Conservation (phyloP, 1,140 invertebrate species). For the Chionoecetes opilio region DNA sequence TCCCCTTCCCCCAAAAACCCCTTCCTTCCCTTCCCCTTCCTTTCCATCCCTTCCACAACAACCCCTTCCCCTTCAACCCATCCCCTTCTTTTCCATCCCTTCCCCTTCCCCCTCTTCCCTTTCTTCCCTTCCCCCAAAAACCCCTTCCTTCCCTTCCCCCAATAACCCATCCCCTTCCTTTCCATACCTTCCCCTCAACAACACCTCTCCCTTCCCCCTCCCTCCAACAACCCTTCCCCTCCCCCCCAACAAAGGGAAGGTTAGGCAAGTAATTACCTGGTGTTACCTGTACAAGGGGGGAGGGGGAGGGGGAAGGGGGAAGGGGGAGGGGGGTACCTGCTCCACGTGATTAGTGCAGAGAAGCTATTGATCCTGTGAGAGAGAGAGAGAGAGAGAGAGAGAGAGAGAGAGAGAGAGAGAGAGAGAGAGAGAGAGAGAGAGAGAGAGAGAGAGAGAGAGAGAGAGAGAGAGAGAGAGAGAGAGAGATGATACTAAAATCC, state of each 20-base stretch:
- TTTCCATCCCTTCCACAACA: too few relatives aligned
- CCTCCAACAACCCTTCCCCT: too few relatives aligned
- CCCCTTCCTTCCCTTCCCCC: too few relatives aligned
- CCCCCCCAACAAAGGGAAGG: not conserved
- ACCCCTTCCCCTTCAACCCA: too few relatives aligned
- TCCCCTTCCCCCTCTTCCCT: too few relatives aligned
- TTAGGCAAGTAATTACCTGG: not conserved
- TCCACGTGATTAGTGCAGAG: conserved; percentile 1
- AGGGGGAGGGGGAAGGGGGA: not conserved
- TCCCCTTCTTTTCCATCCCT: too few relatives aligned
- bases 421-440: conserved; percentile 21
- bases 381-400: not conserved
- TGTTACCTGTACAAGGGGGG: not conserved
- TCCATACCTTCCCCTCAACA: too few relatives aligned
- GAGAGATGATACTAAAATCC: not conserved
- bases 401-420: conserved; percentile 18
- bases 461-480: conserved; percentile 27
- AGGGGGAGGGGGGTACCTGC: not conserved
- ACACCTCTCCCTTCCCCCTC: too few relatives aligned
- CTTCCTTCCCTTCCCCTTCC: too few relatives aligned
- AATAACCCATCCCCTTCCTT: too few relatives aligned
- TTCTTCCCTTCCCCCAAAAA: too few relatives aligned
- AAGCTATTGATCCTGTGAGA: not conserved
- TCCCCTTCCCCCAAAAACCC: too few relatives aligned
- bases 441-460: conserved; percentile 27